Base-by-base conservation (phyloP, 1,140 invertebrate species). In the Drosophila kohkoa region DNA sequence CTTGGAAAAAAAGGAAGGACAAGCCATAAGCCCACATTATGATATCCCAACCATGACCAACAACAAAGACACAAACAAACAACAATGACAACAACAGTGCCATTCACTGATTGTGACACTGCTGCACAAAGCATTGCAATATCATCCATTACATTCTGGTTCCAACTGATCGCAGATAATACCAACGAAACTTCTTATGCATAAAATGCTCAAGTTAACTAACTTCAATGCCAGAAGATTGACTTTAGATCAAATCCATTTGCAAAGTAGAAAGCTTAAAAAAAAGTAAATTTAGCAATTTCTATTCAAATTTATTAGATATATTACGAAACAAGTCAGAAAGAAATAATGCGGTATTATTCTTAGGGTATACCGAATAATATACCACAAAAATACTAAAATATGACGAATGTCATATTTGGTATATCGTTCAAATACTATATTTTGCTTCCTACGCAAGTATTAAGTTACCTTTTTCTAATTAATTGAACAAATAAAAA, bases 101-200 rank as follows among this genome's bases (percentile, higher is more conserved):
- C 20, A 45, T 67, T 15, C 52, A 68, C 57, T 68, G 66, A 49
- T 75, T 64, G 72, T 64, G 66, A 74, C 71, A 74, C 51, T 69
- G 45, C 20, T 25, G 55, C 43, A 46, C 3, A 62, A 46, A 51
- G 41, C 38, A 28, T 13, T n/a, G 10, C 30, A 13, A 46, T 35
- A 45, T 45, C 20, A 59, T 59, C 16, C 32, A 57, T 25, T 57
- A 57, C 54, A n/a, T 6, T 5, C 48, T 6, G 7, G 35, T 32
- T 54, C 30, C 51, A 35, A 25, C 51, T 35, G 51, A 54, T 54
- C 6, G 28, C 13, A 54, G 30, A 54, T 54, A 54, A 2, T 25
- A 25, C 20, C 3, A 25, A 7, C 25, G n/a, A 13, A n/a, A 43
- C 41, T 43, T 43, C 35, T 7, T 8, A 38, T 38, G 7, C n/a